Evolutionary conservation across 1,140 invertebrate genomes (phyloP).

Genomic region (Leptonema lineaticorne): DNA sequence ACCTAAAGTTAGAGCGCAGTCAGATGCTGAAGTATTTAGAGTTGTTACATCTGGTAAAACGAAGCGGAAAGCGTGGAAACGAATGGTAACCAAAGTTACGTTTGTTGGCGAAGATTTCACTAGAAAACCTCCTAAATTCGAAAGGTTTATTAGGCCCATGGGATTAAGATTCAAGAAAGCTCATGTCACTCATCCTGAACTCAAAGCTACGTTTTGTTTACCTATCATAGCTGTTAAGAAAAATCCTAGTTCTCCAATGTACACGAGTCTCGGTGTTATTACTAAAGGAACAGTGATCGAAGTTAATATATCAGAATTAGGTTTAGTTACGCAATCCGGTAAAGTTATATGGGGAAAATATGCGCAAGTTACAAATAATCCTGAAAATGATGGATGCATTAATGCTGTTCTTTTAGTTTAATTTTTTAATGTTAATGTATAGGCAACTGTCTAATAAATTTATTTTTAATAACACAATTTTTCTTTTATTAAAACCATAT

Average conservation of each 20-base stretch:
- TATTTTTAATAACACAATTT: background rate
- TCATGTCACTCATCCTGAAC: constrained; percentile 98
- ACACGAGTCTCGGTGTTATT: constrained; percentile 96
- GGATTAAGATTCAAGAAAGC: constrained; percentile 94
- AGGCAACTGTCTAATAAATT: constrained; percentile 31
- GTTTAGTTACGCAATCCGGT: constrained; percentile 96
- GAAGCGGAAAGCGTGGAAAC: constrained; percentile 96
- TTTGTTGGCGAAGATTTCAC: constrained; percentile 99
- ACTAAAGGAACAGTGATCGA: constrained; percentile 98
- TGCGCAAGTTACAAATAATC: constrained; percentile 99
- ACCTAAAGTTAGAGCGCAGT: constrained; percentile 95
- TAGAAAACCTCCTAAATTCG: constrained; percentile 98
- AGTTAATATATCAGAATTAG: constrained; percentile 98
- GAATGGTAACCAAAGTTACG: constrained; percentile 99
- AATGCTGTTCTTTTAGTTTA: constrained; percentile 97
- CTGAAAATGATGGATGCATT: constrained; percentile 99
- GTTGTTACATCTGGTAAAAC: constrained; percentile 93
- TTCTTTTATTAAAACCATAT: background rate
- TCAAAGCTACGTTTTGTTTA: constrained; percentile 98
- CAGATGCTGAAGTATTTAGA: constrained; percentile 98
- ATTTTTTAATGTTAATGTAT: constrained; percentile 43
- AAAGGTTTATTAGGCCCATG: constrained; percentile 99
- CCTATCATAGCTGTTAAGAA: constrained; percentile 99
- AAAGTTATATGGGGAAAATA: constrained; percentile 99
- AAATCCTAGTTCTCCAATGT: constrained; percentile 97